Evolutionary conservation across 2,113 vertebrate genomes (phyloP).

Genomic region (Cephalophus harveyi): DNA sequence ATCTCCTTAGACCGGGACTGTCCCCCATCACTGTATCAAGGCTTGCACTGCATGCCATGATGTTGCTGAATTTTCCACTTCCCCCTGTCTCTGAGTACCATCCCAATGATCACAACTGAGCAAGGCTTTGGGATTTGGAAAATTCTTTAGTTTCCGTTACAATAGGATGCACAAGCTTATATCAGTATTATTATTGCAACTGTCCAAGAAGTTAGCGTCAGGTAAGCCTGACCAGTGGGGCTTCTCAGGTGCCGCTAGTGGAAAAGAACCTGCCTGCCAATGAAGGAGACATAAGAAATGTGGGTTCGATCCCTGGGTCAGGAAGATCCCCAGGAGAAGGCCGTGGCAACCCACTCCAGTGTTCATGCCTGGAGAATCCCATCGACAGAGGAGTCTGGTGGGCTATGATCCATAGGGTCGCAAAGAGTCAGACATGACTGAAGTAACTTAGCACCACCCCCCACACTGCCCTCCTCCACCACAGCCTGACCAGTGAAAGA

Average conservation of each 20-base stretch:
- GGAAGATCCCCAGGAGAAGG: not conserved
- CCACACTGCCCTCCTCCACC: rapidly evolving
- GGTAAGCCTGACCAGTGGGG: not conserved
- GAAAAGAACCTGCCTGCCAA: not conserved
- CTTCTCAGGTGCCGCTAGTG: not conserved
- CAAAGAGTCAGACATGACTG: not conserved
- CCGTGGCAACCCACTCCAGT: not conserved
- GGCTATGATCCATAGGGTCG: not conserved
- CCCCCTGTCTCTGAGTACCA: not conserved
- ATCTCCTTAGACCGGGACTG: rapidly evolving
- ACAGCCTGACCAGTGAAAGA: not conserved
- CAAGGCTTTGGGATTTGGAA: not conserved
- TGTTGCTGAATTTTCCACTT: too few species aligned
- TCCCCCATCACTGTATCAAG: not conserved
- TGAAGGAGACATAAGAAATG: not conserved
- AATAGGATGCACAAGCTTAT: not conserved
- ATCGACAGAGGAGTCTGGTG: not conserved
- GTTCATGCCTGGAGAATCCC: not conserved
- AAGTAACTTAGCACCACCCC: not conserved
- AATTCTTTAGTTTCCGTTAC: not conserved
- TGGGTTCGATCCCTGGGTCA: not conserved
- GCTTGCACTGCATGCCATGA: not conserved
- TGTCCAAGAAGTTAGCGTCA: not conserved
- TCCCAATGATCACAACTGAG: not conserved
- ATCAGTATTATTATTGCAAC: not conserved